phyloP scores from a whole-genome alignment of 1,140 invertebrate species.

The Muscidifurax raptorellus region DNA sequence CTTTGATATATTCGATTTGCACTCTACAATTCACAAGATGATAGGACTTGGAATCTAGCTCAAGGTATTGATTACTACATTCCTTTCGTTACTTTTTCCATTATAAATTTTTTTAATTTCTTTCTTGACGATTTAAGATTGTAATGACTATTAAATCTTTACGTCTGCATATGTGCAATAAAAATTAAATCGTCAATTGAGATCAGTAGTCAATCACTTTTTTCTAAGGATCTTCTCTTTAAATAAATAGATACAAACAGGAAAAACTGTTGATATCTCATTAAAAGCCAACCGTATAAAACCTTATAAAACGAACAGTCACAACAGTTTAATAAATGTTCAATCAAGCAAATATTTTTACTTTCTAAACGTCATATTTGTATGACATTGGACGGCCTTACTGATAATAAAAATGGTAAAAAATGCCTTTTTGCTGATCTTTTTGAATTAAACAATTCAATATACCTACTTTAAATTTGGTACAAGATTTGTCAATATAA shows the following conservation, averaged over 20 bases:
- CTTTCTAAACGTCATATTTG: not conserved
- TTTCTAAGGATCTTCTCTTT: conserved; percentile 3
- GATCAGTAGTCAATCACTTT: not conserved
- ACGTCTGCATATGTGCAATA: not conserved
- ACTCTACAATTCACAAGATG: not conserved
- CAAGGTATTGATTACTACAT: not conserved
- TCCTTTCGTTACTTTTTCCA: not conserved
- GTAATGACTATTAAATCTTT: not conserved
- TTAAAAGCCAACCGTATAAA: not conserved
- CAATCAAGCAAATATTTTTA: conserved; percentile 28
- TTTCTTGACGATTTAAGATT: not conserved
- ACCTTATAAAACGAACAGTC: not conserved
- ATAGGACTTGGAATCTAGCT: not conserved
- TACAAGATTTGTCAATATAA: no score
- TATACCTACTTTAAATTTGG: no score
- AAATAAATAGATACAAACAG: conserved; percentile 14
- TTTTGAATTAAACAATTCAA: not conserved
- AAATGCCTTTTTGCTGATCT: not conserved
- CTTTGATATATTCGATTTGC: not conserved
- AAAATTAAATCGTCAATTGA: conserved; percentile 1
- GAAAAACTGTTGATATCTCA: not conserved
- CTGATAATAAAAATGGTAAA: not conserved
- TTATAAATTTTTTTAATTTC: not conserved
- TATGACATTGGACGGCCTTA: not conserved
- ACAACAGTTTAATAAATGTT: conserved; percentile 15